A percentile compares a stretch with the other conserved stretches of the same genome.
phyloP scores from a whole-genome alignment of 2,888 invertebrate species.

The Cataglyphis altisquamis region DNA sequence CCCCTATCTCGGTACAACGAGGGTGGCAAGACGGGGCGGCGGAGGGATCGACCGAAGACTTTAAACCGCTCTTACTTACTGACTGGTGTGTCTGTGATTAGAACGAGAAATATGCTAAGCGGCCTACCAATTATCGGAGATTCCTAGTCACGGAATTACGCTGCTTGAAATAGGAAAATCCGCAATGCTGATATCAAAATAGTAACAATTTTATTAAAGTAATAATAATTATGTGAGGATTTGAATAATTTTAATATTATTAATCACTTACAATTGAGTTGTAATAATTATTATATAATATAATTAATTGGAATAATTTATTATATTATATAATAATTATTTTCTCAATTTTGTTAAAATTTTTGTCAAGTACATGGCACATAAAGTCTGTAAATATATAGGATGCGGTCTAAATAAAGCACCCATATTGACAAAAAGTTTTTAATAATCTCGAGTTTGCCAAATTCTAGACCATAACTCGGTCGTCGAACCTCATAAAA shows the following conservation, averaged over 20 bases:
- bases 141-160: slow-evolving; percentile 69
- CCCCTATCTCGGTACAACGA: slow-evolving; percentile 79
- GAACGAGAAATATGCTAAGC: slow-evolving; percentile 83
- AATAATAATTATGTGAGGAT: slow-evolving; percentile 3
- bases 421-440: neutral
- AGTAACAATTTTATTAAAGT: neutral
- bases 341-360: neutral
- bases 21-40: slow-evolving; percentile 73
- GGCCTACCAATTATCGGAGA: slow-evolving; percentile 80
- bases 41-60: slow-evolving; percentile 77
- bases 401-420: neutral
- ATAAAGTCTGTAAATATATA: neutral
- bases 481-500: slow-evolving; percentile 65
- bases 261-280: neutral
- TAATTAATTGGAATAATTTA: neutral
- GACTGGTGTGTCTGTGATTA: slow-evolving; percentile 82
- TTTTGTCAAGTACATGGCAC: neutral
- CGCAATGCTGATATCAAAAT: slow-evolving; percentile 32
- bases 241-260: neutral
- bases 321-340: neutral
- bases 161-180: slow-evolving; percentile 18
- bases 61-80: slow-evolving; percentile 81
- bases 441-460: slow-evolving; percentile 19
- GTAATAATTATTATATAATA: neutral
- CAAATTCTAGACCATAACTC: neutral